Base-by-base conservation (phyloP, 2,888 invertebrate species). In the Heteropelma amictum region DNA sequence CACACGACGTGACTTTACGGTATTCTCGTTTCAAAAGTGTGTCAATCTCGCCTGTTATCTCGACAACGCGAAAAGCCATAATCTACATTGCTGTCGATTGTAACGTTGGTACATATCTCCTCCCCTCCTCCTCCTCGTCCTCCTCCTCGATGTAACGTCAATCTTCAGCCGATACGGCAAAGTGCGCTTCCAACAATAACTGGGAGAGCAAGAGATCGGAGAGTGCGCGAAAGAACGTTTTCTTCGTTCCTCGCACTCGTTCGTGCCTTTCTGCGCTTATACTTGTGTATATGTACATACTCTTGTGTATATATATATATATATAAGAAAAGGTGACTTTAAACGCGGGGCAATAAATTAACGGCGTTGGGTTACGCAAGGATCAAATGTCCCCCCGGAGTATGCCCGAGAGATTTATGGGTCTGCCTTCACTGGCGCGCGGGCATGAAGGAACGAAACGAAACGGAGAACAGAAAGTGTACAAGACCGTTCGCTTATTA, bases 301-400 rank as follows among this genome's bases (percentile, higher is more conserved):
- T 19, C 47, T n/a, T 47, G 12, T 4, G 42, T 54, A 26, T 67
- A 45, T 33, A 17, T 17, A 19, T n/a, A 47, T 33, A 28, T 58
- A 56, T 33, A 60, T 51, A 51, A 38, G 60, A 40, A 83, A 84
- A 87, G 88, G 88, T 88, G 89, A 89, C 89, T 88, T 87, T 87
- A 88, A 89, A 88, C 87, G 88, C 86, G 87, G 83, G 83, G 88
- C 87, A 87, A 88, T 89, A 89, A 89, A 89, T 89, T 89, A 89
- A 88, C 88, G 87, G 88, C 89, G 88, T 89, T 88, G 88, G 89
- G 89, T 89, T 89, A 89, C 89, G 89, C 89, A 89, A 89, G 89
- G 88, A 89, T 89, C 89, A 88, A 89, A 89, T 89, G 88, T 88
- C 89, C 87, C 76, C 88, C 87, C 83, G 86, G 87, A 88, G 87